Evolutionary conservation across 2,113 vertebrate species (phyloP).

Genomic region (human (Homo sapiens)): DNA sequence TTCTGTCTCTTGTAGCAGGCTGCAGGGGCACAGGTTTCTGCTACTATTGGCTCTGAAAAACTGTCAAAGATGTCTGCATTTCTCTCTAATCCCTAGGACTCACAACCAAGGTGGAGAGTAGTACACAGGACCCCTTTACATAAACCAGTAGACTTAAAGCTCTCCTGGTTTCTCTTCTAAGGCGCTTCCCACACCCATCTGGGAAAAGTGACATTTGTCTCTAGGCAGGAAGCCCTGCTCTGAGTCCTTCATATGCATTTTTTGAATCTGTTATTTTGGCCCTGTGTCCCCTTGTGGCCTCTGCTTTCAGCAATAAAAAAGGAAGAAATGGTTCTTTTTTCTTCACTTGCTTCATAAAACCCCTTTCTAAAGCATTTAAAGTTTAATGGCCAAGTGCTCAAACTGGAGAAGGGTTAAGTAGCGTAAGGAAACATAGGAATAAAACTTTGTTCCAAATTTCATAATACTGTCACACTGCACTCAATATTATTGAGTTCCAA

Average conservation of each 20-base stretch:
- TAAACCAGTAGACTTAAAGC: background rate
- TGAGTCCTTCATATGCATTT: background rate
- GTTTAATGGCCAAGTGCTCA: background rate
- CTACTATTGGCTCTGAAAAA: background rate
- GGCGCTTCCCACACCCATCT: background rate
- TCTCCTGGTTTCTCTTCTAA: background rate
- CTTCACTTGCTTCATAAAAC: background rate
- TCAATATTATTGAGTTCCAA: background rate
- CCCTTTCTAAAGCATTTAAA: background rate
- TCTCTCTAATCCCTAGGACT: background rate
- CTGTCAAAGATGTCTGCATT: background rate
- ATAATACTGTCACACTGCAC: background rate
- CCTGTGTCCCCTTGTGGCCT: background rate
- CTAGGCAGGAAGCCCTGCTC: background rate
- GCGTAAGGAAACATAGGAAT: background rate
- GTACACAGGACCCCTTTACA: background rate
- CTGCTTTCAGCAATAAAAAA: background rate
- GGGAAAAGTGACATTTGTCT: background rate
- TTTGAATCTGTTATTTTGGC: background rate
- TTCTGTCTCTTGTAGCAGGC: background rate
- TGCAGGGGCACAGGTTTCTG: background rate
- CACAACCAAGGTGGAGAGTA: background rate
- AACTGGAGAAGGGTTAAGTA: background rate
- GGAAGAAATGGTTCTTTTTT: background rate
- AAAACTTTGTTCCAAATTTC: background rate